These are phyloP conservation scores for Hippopotamus amphibius DNA, from an alignment of 2,113 vertebrate genomes.

Conservation along the genomic window DNA sequence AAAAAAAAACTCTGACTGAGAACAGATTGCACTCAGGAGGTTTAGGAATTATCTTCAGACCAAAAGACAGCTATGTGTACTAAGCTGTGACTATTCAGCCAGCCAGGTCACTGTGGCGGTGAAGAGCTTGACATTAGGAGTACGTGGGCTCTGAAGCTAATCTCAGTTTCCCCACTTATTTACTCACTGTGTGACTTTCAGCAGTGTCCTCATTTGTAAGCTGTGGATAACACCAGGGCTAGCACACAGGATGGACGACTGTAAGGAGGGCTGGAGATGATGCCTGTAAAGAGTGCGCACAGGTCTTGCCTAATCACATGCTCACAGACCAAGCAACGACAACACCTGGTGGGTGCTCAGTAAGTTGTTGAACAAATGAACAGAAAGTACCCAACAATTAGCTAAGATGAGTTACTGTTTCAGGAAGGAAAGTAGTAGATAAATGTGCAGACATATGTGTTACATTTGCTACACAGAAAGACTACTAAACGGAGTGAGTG, in stretches of 20 bases:
- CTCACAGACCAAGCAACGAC: fast-evolving
- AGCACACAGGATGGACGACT: not conserved
- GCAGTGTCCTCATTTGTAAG: not conserved
- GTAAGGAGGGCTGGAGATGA: fast-evolving
- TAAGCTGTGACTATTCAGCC: not conserved
- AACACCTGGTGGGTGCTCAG: not conserved
- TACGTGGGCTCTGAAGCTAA: not conserved
- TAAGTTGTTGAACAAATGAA: not conserved
- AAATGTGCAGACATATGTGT: not conserved
- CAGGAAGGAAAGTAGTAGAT: not conserved
- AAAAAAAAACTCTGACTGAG: not conserved
- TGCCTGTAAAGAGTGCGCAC: no score
- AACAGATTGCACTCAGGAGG: not conserved
- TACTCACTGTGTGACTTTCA: not conserved
- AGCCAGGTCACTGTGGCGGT: fast-evolving
- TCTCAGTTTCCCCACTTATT: not conserved
- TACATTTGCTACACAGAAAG: not conserved
- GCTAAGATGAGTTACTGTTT: not conserved
- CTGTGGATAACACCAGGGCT: not conserved
- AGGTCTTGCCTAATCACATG: not conserved
- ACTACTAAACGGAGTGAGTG: fast-evolving
- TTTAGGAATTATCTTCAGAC: not conserved
- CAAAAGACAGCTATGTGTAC: not conserved
- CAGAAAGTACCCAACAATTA: not conserved
- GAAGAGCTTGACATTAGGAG: not conserved